Conservation (phyloP, 2,797 vertebrate genomes). For the Eurystomus glaucurus region DNA sequence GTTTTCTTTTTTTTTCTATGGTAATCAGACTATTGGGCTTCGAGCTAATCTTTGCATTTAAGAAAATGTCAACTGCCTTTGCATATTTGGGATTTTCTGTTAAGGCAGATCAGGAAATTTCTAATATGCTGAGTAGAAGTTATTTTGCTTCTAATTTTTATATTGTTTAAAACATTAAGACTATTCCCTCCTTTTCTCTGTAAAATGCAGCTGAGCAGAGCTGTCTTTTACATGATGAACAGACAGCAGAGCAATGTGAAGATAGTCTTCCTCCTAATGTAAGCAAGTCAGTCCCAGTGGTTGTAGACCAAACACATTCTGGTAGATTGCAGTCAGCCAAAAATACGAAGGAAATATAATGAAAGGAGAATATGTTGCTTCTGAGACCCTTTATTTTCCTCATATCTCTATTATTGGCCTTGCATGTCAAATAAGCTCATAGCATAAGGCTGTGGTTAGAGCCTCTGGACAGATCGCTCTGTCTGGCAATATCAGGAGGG, state of each 20-base stretch:
- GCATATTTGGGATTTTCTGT: background rate
- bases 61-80: background rate
- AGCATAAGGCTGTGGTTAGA: background rate
- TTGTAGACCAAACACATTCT: background rate
- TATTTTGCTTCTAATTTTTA: background rate
- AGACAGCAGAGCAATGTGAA: background rate
- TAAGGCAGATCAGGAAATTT: background rate
- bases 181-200: background rate
- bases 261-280: background rate
- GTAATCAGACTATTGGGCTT: background rate
- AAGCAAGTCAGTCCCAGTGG: background rate
- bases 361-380: background rate
- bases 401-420: background rate
- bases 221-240: background rate
- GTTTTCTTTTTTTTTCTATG: background rate
- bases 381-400: background rate
- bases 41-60: background rate
- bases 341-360: background rate
- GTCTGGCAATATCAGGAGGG: background rate
- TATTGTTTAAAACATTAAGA: background rate
- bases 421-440: background rate
- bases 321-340: background rate
- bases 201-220: background rate
- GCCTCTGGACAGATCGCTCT: background rate
- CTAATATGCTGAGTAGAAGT: background rate